phyloP scores from a whole-genome alignment of 37 sponge, comb jelly and placozoan genomes.

The Lycopodina hypogea region DNA sequence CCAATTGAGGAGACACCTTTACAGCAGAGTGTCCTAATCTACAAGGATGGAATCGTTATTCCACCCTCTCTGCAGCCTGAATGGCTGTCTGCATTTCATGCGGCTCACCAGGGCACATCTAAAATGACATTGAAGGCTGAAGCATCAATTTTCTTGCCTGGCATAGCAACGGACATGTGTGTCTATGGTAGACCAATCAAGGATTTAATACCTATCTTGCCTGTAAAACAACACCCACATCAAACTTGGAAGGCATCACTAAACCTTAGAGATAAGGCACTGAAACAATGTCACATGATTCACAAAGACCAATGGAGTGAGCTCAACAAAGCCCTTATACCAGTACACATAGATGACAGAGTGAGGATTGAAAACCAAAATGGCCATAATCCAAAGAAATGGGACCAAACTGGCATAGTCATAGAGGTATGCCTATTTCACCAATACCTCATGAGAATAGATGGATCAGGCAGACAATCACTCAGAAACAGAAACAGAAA shows the following conservation, averaged over 20 bases:
- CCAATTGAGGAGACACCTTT: constrained; percentile 34
- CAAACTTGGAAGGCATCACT: constrained; percentile 23
- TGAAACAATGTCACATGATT: constrained; percentile 37
- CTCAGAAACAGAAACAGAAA: constrained; percentile 31
- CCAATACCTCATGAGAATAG: constrained; percentile 32
- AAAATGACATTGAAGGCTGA: constrained; percentile 31
- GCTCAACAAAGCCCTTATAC: constrained; percentile 35
- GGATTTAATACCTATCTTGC: constrained; percentile 40
- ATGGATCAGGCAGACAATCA: constrained; percentile 30
- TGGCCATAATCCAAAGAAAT: constrained; percentile 33
- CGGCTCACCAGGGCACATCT: constrained; percentile 33
- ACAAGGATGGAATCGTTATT: constrained; percentile 39
- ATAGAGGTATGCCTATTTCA: constrained; percentile 28
- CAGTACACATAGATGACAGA: constrained; percentile 19
- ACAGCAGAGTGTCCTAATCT: constrained; percentile 33
- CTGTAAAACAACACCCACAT: constrained; percentile 26
- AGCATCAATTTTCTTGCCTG: constrained; percentile 39
- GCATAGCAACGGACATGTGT: constrained; percentile 35
- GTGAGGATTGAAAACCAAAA: constrained; percentile 48
- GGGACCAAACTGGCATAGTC: constrained; percentile 37
- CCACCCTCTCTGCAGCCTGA: constrained; percentile 22
- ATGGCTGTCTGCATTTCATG: constrained; percentile 27
- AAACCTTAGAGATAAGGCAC: constrained; percentile 19
- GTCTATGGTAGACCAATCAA: constrained; percentile 19
- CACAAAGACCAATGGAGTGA: constrained; percentile 31